Conservation (phyloP, 2,797 vertebrate genomes). For the Distichodus sexfasciatus region DNA sequence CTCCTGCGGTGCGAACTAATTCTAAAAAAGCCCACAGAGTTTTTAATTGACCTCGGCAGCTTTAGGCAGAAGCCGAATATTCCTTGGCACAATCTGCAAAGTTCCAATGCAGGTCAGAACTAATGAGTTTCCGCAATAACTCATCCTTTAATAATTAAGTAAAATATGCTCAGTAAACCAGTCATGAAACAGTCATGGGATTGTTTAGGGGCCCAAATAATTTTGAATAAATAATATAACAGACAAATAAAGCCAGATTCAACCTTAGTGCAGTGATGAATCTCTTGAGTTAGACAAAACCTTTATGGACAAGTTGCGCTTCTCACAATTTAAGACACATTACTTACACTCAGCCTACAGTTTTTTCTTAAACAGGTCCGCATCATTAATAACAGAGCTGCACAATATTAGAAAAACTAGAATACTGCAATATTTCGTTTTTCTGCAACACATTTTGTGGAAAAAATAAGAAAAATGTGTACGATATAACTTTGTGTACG, state of each 20-base stretch:
- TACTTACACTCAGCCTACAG: neutral
- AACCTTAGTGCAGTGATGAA: too few relatives aligned
- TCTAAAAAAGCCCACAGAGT: conserved; percentile 26
- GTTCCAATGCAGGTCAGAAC: conserved; percentile 26
- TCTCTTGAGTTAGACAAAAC: too few relatives aligned
- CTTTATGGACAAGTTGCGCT: neutral
- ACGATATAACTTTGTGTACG: too few relatives aligned
- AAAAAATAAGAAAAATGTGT: too few relatives aligned
- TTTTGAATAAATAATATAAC: too few relatives aligned
- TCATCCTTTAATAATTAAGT: too few relatives aligned
- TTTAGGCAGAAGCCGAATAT: neutral
- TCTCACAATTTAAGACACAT: neutral
- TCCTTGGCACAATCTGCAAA: conserved; percentile 2
- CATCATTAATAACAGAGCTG: too few relatives aligned
- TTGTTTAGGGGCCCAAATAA: neutral
- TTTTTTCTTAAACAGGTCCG: neutral
- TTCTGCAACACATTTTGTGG: too few relatives aligned
- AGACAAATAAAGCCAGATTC: too few relatives aligned
- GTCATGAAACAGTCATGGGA: neutral
- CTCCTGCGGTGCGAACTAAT: conserved; percentile 26
- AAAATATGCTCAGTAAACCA: too few relatives aligned
- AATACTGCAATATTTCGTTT: too few relatives aligned
- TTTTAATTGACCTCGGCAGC: conserved; percentile 31
- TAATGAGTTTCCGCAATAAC: neutral
- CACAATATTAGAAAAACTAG: too few relatives aligned